These are phyloP conservation scores for Gambusia affinis DNA, from an alignment of 2,113 vertebrate species.

Conservation along the genomic window DNA sequence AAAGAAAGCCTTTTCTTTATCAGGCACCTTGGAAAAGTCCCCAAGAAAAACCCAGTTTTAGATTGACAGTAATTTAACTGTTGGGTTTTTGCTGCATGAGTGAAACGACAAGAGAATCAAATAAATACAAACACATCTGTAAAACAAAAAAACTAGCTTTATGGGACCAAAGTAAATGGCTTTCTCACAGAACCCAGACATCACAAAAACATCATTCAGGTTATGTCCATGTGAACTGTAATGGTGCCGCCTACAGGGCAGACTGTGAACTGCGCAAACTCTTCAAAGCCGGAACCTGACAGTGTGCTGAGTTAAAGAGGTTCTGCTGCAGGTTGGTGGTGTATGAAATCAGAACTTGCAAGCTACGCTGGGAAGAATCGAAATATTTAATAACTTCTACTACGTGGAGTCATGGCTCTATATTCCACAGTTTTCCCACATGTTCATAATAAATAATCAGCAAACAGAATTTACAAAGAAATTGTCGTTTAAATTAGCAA, in stretches of 20 bases:
- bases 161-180: constrained; percentile 7
- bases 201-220: not conserved
- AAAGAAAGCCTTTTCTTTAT: constrained; percentile 63
- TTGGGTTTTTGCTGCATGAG: constrained; percentile 29
- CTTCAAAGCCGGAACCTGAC: constrained; percentile 1
- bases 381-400: constrained; percentile 26
- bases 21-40: constrained; percentile 79
- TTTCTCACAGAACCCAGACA: constrained; percentile 30
- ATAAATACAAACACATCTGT: not conserved
- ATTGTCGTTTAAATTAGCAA: not conserved
- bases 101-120: constrained; percentile 1
- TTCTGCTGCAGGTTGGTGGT: constrained; percentile 25
- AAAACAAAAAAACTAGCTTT: not conserved
- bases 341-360: constrained; percentile 38
- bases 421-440: constrained; percentile 25
- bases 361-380: constrained; percentile 36
- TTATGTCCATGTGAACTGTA: constrained; percentile 6
- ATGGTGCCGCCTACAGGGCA: constrained; percentile 1
- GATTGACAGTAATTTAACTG: no score
- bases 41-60: constrained; percentile 53
- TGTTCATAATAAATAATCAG: constrained; percentile 19
- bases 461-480: constrained; percentile 42
- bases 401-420: constrained; percentile 31
- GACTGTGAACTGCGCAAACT: constrained; percentile 9
- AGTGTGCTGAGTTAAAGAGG: constrained; percentile 28